These are phyloP conservation scores for Aphelinus certus DNA, from an alignment of 1,140 invertebrate species.

Conservation along the genomic window DNA sequence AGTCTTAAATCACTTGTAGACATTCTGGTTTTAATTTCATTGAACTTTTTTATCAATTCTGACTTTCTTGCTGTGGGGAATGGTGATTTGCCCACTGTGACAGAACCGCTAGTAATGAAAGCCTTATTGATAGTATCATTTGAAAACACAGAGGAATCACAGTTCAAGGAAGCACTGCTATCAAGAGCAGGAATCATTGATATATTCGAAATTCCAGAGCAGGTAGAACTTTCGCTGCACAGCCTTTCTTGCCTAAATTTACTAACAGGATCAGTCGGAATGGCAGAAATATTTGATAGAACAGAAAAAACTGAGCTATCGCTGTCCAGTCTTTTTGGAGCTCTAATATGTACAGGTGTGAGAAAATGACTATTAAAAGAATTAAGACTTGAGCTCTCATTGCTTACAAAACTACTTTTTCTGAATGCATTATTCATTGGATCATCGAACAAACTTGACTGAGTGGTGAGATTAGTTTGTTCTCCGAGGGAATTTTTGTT, in stretches of 20 bases:
- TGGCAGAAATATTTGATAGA: constrained; percentile 40
- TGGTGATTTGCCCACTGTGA: too few species aligned
- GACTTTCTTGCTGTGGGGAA: constrained; percentile 16
- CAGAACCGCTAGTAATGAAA: constrained; percentile 43
- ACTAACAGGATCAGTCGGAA: constrained; percentile 11
- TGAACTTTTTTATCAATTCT: constrained; percentile 45
- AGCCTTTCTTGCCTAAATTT: constrained; percentile 1
- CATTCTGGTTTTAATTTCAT: constrained; percentile 43
- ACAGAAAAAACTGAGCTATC: constrained; percentile 38
- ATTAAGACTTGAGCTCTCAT: constrained; percentile 9
- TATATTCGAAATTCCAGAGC: constrained; percentile 32
- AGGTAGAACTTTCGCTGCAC: constrained; percentile 35
- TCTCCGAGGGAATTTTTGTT: constrained; percentile 30
- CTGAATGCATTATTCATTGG: constrained; percentile 44
- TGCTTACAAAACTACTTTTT: constrained; percentile 14
- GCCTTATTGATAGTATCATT: constrained; percentile 47
- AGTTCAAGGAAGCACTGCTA: constrained; percentile 41
- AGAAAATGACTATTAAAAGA: too few species aligned
- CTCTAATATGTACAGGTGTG: too few species aligned
- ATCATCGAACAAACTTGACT: constrained; percentile 31
- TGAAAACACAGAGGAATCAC: constrained; percentile 40
- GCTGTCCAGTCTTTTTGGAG: constrained; percentile 18
- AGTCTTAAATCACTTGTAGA: background rate
- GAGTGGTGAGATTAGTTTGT: constrained; percentile 21
- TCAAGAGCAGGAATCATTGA: constrained; percentile 45